Evolutionary conservation across 2,888 invertebrate genomes (phyloP).

Genomic region (Epirrhoe alternata): DNA sequence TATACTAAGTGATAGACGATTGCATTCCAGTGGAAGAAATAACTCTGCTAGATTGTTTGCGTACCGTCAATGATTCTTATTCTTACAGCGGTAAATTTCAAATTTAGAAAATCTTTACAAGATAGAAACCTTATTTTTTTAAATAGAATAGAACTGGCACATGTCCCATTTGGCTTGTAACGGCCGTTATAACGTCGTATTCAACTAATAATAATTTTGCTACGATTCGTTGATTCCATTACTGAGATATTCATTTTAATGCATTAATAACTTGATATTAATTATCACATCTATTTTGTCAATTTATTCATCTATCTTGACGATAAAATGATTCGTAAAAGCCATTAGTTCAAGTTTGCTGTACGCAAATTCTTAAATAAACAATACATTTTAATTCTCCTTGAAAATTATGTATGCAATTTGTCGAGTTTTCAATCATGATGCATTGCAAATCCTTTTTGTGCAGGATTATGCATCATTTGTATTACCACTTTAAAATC

Average conservation of each 20-base stretch:
- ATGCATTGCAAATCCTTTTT: slow-evolving; percentile 51
- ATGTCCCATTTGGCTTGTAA: not conserved
- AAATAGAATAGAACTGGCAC: slow-evolving; percentile 1
- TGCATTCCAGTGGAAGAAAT: slow-evolving; percentile 6
- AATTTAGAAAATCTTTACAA: not conserved
- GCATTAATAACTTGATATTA: not conserved
- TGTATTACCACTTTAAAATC: slow-evolving; percentile 59
- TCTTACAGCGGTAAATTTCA: not conserved
- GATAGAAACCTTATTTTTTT: not conserved
- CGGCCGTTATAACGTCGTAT: slow-evolving; percentile 2
- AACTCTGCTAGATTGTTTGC: not conserved
- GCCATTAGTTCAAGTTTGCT: not conserved
- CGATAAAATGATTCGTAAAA: not conserved
- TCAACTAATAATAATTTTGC: not conserved
- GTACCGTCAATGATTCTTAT: slow-evolving; percentile 2
- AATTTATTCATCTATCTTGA: not conserved
- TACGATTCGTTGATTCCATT: not conserved
- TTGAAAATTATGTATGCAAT: slow-evolving; percentile 41
- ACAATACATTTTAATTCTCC: slow-evolving; percentile 20
- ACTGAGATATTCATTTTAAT: not conserved
- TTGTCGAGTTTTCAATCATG: slow-evolving; percentile 45
- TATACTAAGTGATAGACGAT: slow-evolving; percentile 24
- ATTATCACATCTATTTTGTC: not conserved
- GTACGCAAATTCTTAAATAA: not conserved
- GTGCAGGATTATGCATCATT: slow-evolving; percentile 59